phyloP scores from a whole-genome alignment of 2,888 invertebrate species.

The Barypeithes pellucidus region DNA sequence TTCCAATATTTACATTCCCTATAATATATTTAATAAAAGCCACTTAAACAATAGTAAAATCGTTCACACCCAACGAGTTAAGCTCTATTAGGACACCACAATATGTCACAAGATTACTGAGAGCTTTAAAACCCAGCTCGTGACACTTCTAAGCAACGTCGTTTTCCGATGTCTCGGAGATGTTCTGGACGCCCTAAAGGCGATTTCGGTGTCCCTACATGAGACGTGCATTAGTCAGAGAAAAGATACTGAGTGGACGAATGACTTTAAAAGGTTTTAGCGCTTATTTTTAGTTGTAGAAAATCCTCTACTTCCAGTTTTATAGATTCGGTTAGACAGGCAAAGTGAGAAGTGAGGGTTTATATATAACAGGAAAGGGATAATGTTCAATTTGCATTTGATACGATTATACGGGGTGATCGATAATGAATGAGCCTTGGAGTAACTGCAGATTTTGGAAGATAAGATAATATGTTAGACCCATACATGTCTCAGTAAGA shows the following conservation, averaged over 20 bases:
- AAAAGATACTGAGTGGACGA: conserved; percentile 50
- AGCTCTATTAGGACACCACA: conserved; percentile 49
- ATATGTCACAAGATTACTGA: conserved; percentile 52
- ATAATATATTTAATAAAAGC: background rate
- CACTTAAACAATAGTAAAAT: background rate
- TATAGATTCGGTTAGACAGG: conserved; percentile 30
- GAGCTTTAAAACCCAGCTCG: conserved; percentile 50
- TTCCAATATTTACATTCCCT: too few species aligned
- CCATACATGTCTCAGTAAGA: too few species aligned
- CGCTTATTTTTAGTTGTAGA: conserved; percentile 50
- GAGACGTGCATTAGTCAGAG: conserved; percentile 70
- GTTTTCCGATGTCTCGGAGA: conserved; percentile 52
- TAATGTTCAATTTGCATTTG: conserved; percentile 10
- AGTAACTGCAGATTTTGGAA: too few species aligned
- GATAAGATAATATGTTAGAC: too few species aligned
- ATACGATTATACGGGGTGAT: background rate
- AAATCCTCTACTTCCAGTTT: conserved; percentile 34
- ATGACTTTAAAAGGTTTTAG: conserved; percentile 54
- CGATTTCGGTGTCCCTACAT: conserved; percentile 70
- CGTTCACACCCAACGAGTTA: conserved; percentile 34
- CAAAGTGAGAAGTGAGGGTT: conserved; percentile 14
- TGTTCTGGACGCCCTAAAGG: conserved; percentile 68
- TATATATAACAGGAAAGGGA: conserved; percentile 12
- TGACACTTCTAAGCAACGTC: conserved; percentile 51
- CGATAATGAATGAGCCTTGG: too few species aligned